phyloP scores from a whole-genome alignment of 1,140 invertebrate species.

The Vanessa tameamea region DNA sequence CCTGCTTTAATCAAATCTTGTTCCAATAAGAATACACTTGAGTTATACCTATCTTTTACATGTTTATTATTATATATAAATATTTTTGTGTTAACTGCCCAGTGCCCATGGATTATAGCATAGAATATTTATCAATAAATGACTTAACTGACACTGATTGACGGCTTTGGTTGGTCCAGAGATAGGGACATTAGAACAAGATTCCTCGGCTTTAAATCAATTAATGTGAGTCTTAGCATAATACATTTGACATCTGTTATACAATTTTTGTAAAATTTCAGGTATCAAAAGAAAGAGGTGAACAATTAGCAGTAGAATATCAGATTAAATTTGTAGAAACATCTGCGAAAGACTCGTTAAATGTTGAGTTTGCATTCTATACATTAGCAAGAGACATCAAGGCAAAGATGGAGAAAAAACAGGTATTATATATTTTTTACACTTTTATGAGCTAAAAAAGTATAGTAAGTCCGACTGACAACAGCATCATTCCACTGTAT shows the following conservation, averaged over 20 bases:
- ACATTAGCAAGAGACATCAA: conserved; percentile 98
- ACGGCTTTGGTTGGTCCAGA: too few relatives aligned
- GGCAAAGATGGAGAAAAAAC: conserved; percentile 96
- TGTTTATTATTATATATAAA: background rate
- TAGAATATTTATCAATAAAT: background rate
- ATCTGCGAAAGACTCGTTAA: conserved; percentile 98
- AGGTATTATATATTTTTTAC: conserved; percentile 82
- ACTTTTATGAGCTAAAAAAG: background rate
- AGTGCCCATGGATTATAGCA: background rate
- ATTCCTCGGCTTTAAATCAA: too few relatives aligned
- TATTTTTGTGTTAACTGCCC: background rate
- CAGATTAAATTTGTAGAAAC: conserved; percentile 99
- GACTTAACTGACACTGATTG: too few relatives aligned
- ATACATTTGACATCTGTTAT: too few relatives aligned
- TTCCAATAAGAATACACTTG: conserved; percentile 2
- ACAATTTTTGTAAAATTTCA: conserved; percentile 48
- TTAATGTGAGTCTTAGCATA: too few relatives aligned
- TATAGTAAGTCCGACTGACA: too few relatives aligned
- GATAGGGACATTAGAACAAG: too few relatives aligned
- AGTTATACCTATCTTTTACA: background rate
- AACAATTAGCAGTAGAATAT: conserved; percentile 97
- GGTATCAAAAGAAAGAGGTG: conserved; percentile 80
- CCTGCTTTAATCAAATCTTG: background rate
- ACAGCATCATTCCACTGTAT: too few relatives aligned
- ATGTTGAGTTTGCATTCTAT: conserved; percentile 98